A percentile compares a stretch with the other conserved stretches of the same genome.
These are phyloP conservation scores for Eulemur rufifrons DNA, from an alignment of 2,113 vertebrate genomes.

Conservation along the genomic window DNA sequence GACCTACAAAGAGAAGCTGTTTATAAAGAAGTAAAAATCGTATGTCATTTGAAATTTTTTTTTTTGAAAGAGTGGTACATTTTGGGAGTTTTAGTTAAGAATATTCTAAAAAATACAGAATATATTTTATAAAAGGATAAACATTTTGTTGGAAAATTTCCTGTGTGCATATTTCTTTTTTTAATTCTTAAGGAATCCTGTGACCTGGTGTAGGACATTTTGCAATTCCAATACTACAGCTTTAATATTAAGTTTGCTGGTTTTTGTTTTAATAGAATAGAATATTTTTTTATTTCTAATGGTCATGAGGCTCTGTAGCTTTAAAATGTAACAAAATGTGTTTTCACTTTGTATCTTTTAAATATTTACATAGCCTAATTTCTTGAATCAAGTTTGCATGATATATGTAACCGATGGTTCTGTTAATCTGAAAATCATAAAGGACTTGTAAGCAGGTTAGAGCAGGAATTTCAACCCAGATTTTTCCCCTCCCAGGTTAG, in stretches of 20 bases:
- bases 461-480: background rate
- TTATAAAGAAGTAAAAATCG: background rate
- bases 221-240: background rate
- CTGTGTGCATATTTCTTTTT: background rate
- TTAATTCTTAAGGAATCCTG: background rate
- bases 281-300: slow-evolving; percentile 36
- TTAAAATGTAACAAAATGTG: slow-evolving; percentile 22
- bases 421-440: slow-evolving; percentile 24
- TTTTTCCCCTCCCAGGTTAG: background rate
- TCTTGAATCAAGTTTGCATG: background rate
- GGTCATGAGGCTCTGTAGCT: background rate
- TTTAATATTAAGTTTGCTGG: background rate
- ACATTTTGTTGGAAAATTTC: background rate
- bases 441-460: background rate
- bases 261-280: background rate
- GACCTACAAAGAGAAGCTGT: background rate
- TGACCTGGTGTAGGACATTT: background rate
- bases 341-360: slow-evolving; percentile 12
- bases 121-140: slow-evolving; percentile 20
- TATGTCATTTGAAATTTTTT: background rate
- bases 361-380: background rate
- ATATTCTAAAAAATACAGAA: background rate
- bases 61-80: background rate
- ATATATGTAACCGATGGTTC: background rate
- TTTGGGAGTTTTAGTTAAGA: background rate